Base-by-base conservation (phyloP, 2,888 invertebrate genomes). In the Odontocolon sp. region DNA sequence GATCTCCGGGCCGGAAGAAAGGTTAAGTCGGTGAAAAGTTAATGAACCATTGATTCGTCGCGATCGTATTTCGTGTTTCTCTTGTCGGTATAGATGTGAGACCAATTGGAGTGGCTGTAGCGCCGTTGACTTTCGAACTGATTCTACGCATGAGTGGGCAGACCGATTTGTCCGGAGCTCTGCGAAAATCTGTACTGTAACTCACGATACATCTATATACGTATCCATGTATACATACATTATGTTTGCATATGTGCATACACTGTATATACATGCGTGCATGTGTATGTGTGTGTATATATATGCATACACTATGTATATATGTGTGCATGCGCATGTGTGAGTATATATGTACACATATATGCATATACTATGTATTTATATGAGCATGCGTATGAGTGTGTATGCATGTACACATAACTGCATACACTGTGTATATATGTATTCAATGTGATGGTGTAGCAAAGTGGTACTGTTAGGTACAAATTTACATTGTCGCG, bases 81-180 rank as follows among this genome's bases (percentile, higher is more conserved):
- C 50, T 47, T 42, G 59, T 59, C 47, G 54, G 31, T 36, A 21
- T n/a, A 6, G 33, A 8, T 23, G 36, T 21, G 50, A n/a, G n/a
- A 42, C 50, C 54, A 64, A 23, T 63, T 31, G 28, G 28, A 42
- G 21, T 14, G 63, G 3, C 33, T 45, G 38, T 31, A 16, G 3
- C 40, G 38, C 5, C 3, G 5, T 47, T 57, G 54, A 77, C 72
- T 79, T 73, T 79, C 71, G 63, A 74, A 79, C 50, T 67, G 74
- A 77, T 78, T 78, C 67, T 64, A 79, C 74, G 80, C 79, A 57
- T 45, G 68, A 78, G 42, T 38, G 76, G 57, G 8, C 68, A 70
- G 67, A 72, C 63, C 67, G 50, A 69, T 59, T 72, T 59, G 72
- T 68, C 67, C 38, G 38, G 36, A 9, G 56, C 33, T 18, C 21